A percentile compares a stretch with the other conserved stretches of the same genome.
phyloP scores from a whole-genome alignment of 2,888 invertebrate genomes.

The Orchesella flavescens region DNA sequence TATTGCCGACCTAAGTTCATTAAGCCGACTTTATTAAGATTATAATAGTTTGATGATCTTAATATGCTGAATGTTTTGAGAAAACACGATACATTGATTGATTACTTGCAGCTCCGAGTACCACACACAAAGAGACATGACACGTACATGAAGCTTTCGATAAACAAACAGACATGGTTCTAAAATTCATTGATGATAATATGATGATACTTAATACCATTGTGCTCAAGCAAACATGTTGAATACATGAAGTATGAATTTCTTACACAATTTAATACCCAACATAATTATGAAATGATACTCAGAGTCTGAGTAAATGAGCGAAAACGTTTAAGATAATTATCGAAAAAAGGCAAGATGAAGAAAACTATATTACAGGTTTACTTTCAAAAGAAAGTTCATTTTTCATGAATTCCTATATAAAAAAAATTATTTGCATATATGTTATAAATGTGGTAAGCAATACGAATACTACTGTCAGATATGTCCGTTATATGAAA shows the following conservation, averaged over 20 bases:
- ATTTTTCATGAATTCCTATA: constrained; percentile 4
- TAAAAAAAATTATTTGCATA: constrained; percentile 31
- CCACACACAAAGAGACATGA: constrained; percentile 4
- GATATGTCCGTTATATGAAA: constrained; percentile 4
- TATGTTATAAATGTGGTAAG: constrained; percentile 8
- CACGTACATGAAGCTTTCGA: too few relatives aligned
- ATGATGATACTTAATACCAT: too few relatives aligned
- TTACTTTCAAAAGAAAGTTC: too few relatives aligned
- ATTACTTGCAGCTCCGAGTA: constrained; percentile 10
- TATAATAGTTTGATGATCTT: background rate
- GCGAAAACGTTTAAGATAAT: too few relatives aligned
- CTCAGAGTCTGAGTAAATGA: too few relatives aligned
- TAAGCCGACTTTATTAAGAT: background rate
- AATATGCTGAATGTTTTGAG: background rate
- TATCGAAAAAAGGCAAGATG: too few relatives aligned
- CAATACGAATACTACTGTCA: background rate
- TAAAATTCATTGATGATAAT: background rate
- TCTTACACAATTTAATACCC: too few relatives aligned
- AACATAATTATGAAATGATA: too few relatives aligned
- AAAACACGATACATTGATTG: constrained; percentile 16
- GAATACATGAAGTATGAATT: too few relatives aligned
- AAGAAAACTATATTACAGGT: too few relatives aligned
- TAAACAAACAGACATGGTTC: background rate
- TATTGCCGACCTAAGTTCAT: background rate
- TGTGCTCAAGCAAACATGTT: too few relatives aligned